Percentiles rank a stretch among this genome's conserved stretches.
phyloP scores from a whole-genome alignment of 2,113 vertebrate species.

The Phylloscopus trochiloides region DNA sequence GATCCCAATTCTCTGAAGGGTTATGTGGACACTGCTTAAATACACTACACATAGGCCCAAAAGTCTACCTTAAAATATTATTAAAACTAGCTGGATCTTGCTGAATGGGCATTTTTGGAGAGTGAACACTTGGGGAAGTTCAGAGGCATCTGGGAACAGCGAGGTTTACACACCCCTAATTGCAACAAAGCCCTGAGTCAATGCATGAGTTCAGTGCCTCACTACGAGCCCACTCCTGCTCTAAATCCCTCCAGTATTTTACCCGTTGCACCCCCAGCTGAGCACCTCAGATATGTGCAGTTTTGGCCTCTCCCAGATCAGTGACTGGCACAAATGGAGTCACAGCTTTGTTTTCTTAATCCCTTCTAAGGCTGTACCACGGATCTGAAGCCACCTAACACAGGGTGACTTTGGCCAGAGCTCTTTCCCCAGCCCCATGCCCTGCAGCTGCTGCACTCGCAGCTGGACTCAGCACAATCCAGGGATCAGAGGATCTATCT shows the following conservation, averaged over 20 bases:
- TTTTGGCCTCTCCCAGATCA: background rate
- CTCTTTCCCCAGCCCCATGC: background rate
- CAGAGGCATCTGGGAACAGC: background rate
- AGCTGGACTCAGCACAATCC: background rate
- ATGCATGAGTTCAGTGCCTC: background rate
- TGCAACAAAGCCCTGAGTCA: fast-evolving
- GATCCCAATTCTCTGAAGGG: background rate
- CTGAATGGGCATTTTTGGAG: background rate
- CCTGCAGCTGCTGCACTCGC: background rate
- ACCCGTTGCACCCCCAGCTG: background rate
- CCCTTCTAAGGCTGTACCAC: too few species aligned
- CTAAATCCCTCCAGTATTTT: background rate
- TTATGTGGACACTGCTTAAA: background rate
- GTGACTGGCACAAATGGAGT: fast-evolving
- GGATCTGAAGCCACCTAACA: background rate
- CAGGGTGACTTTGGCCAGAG: background rate
- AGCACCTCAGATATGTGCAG: background rate
- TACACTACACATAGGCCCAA: background rate
- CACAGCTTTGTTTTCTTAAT: background rate
- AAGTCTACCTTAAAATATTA: background rate
- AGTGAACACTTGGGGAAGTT: background rate
- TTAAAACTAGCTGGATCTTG: background rate
- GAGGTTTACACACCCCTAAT: fast-evolving
- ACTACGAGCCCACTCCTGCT: fast-evolving
- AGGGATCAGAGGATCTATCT: constrained; percentile 37